Evolutionary conservation across 1,140 invertebrate genomes (phyloP), one percentile per base, ranked within the genome.

Genomic region (Panagrolaimus sp.): DNA sequence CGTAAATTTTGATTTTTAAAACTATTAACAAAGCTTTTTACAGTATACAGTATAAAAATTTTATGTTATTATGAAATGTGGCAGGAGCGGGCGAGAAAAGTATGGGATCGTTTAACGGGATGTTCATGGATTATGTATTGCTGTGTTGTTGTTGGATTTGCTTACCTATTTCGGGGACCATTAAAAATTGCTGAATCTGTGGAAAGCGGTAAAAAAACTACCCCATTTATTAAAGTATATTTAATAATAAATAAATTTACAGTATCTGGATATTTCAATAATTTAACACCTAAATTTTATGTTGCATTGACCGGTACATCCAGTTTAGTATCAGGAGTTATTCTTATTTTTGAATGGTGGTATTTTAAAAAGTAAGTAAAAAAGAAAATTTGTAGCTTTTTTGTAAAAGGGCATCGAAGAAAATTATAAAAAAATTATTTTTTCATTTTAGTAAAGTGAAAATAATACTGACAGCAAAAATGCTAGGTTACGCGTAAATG

Each of bases 341-440:
- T 98, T 78, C 86, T 98, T 74, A 96, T 98, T 79, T 97, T 98
- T 86, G 95, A 98, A 85, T 98, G 95, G 95, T 98, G 94, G 94
- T 98, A 98, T 84, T 98, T 97, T 85, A 89, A 94, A 73, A 97
- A 96, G 85, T 98, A 96, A 86, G 94, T 93, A 96, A 80, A 57
- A 20, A 25, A n/a, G n/a, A n/a, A n/a, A n/a, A n/a, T n/a, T n/a
- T n/a, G n/a, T n/a, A n/a, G 20, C 11, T 57, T 57, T 57, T 20
- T 23, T 20, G 31, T 2, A 38, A 38, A 38, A 7, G 7, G 7
- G 31, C 31, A 7, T 38, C 7, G 31, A 38, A 38, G 31, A 38
- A 7, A 38, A 38, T 4, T 38, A 4, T 4, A 38, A 38, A 38
- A 38, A 38, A 7, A 38, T 38, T n/a, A n/a, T n/a, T n/a, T n/a